A percentile compares a stretch with the other conserved stretches of the same genome.
Evolutionary conservation across 2,113 vertebrate species (phyloP).

Genomic region (Empidonax alnorum): DNA sequence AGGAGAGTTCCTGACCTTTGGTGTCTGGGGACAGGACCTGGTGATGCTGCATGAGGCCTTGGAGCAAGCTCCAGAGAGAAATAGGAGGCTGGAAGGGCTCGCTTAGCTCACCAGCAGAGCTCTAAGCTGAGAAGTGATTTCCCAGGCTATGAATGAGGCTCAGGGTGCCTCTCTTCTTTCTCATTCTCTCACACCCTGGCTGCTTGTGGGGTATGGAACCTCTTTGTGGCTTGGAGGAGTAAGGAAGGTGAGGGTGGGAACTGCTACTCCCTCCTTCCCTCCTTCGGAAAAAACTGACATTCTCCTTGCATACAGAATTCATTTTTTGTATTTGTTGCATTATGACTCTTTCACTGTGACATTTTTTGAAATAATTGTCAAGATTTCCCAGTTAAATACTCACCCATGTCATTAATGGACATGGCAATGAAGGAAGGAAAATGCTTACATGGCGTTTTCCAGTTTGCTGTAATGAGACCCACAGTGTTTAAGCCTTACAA

Average conservation of each 20-base stretch:
- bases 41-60: neutral
- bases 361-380: neutral
- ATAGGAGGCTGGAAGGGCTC: neutral
- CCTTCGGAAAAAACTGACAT: neutral
- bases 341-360: neutral
- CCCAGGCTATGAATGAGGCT: neutral
- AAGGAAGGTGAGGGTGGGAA: neutral
- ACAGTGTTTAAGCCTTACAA: neutral
- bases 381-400: neutral
- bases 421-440: neutral
- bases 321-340: neutral
- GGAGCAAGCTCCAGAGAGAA: neutral
- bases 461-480: neutral
- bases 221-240: neutral
- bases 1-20: neutral
- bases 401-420: neutral
- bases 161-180: neutral
- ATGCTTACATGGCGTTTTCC: neutral
- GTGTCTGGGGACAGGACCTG: neutral
- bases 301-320: neutral
- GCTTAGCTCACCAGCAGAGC: neutral
- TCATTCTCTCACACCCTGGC: rapidly evolving
- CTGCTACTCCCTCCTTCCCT: neutral
- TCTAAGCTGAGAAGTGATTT: neutral
- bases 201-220: neutral